These are phyloP conservation scores for Zaprionus ornatus DNA, from an alignment of 1,140 invertebrate genomes.

Conservation along the genomic window DNA sequence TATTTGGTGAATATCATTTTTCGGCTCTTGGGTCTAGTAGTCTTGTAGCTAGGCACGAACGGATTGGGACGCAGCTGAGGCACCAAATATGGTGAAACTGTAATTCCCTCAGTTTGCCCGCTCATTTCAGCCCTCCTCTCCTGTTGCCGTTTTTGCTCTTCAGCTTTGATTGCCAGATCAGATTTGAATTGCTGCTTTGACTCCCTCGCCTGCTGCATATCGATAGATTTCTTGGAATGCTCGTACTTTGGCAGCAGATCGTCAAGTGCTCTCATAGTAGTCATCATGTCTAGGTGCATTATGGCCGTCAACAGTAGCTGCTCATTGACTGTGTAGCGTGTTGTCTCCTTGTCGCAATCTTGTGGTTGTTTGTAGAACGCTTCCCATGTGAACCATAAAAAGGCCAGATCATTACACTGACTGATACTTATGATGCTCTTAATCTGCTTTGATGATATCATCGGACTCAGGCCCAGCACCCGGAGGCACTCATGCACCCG, in stretches of 20 bases:
- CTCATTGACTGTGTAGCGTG: conserved; percentile 52
- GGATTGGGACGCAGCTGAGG: conserved; percentile 28
- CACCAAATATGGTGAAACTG: conserved; percentile 28
- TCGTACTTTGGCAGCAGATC: conserved; percentile 44
- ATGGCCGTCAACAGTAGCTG: conserved; percentile 65
- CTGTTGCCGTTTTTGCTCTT: neutral
- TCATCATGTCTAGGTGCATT: conserved; percentile 60
- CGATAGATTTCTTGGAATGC: conserved; percentile 32
- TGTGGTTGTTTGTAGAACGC: conserved; percentile 40
- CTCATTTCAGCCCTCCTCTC: neutral
- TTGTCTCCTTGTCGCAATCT: neutral
- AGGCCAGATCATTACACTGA: conserved; percentile 57
- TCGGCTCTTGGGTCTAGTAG: neutral
- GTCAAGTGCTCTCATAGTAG: conserved; percentile 59
- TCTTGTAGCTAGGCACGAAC: neutral
- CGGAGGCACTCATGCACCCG: conserved; percentile 36
- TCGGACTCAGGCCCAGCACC: conserved; percentile 40
- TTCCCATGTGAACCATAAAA: conserved; percentile 65
- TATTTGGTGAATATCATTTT: conserved; percentile 2
- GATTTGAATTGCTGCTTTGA: neutral
- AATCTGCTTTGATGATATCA: conserved; percentile 13
- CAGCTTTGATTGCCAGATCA: neutral
- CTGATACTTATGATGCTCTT: conserved; percentile 43
- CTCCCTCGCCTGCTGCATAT: neutral
- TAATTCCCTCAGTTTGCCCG: neutral